Evolutionary conservation across 1,140 invertebrate genomes (phyloP).

Genomic region (Phymorhynchus buccinoides): DNA sequence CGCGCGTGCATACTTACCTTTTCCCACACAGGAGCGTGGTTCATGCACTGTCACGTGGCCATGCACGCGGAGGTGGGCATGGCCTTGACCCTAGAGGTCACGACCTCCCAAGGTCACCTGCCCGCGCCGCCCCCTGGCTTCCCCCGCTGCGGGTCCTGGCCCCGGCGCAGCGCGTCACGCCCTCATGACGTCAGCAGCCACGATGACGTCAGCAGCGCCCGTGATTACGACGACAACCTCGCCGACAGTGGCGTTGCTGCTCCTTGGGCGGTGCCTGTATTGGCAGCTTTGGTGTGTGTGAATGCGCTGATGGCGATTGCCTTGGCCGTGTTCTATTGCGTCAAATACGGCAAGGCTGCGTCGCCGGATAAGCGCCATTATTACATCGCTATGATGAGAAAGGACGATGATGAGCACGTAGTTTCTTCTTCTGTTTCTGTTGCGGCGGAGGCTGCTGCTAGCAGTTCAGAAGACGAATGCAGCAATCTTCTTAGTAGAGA

Average conservation of each 20-base stretch:
- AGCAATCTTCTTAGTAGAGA: not conserved
- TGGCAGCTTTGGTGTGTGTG: not conserved
- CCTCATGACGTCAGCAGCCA: not conserved
- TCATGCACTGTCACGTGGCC: constrained; percentile 66
- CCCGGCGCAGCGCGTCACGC: not conserved
- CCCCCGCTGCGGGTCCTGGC: constrained; percentile 57
- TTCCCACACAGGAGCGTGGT: constrained; percentile 57
- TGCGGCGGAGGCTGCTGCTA: not conserved
- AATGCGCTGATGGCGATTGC: not conserved
- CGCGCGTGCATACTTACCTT: not conserved
- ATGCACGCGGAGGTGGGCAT: constrained; percentile 65
- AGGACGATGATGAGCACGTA: too few relatives aligned
- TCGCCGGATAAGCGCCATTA: not conserved
- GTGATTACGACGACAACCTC: not conserved
- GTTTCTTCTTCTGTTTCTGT: too few relatives aligned
- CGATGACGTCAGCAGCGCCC: not conserved
- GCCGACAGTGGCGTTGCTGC: not conserved
- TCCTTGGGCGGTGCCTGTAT: not conserved
- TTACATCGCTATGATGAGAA: not conserved
- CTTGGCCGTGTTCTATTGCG: not conserved
- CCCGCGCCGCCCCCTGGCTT: constrained; percentile 50
- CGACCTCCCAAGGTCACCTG: constrained; percentile 40
- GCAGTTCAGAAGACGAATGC: not conserved
- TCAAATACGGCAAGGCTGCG: too few relatives aligned
- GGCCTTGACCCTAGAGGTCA: constrained; percentile 59